Conservation (phyloP, 2,113 vertebrate species). For the Phaethornis superciliosus region DNA sequence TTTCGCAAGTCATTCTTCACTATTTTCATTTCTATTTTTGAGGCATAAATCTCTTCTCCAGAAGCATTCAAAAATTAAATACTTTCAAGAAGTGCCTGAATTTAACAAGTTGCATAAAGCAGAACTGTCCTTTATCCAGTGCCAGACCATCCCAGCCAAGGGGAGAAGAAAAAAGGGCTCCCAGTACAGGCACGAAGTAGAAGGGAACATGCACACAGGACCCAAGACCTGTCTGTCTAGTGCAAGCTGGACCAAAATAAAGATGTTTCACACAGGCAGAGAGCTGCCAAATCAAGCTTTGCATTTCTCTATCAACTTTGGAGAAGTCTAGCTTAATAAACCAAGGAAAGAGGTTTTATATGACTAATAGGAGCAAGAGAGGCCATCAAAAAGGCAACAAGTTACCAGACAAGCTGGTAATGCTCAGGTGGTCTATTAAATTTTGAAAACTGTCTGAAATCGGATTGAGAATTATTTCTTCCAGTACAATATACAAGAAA, state of each 20-base stretch:
- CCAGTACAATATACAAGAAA: background rate
- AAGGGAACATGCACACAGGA: background rate
- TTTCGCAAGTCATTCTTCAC: background rate
- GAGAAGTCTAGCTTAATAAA: background rate
- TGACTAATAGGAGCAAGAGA: background rate
- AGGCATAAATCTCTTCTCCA: background rate
- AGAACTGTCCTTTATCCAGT: too few relatives aligned
- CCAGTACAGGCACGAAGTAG: background rate
- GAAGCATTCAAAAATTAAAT: background rate
- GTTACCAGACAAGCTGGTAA: background rate
- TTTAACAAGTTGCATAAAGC: background rate
- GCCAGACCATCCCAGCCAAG: too few relatives aligned
- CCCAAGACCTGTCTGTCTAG: background rate
- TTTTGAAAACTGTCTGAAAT: background rate
- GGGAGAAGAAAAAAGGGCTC: background rate
- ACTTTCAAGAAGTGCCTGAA: background rate
- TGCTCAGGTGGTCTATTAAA: background rate
- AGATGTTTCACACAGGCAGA: background rate
- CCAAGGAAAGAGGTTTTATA: background rate
- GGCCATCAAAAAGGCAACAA: background rate
- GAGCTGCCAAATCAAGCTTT: background rate
- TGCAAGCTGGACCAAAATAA: background rate
- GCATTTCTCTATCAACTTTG: background rate
- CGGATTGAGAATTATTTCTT: background rate
- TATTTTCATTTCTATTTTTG: background rate